Base-by-base conservation (phyloP, 2,113 vertebrate species). In the Microcebus lehilahytsara region DNA sequence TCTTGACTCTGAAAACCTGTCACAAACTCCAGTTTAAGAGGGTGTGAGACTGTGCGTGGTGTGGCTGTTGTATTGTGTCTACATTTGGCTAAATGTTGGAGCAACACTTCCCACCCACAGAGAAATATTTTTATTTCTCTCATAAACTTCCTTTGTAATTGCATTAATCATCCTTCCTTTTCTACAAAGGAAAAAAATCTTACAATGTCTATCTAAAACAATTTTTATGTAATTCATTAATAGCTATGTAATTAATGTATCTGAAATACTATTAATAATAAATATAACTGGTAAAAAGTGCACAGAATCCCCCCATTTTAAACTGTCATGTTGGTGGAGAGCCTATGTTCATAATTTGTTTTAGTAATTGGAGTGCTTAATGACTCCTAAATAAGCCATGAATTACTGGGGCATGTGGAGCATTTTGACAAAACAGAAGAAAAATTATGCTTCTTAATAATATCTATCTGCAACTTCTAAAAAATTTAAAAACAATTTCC, bases 81-180 rank as follows among this genome's bases (percentile, higher is more conserved):
- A 60, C 85, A 77, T 92, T 80, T 91, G 78, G 97, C 60, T 88
- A 40, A 96, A n/a, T 97, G 71, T 95, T 98, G 89, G 89, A 85
- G 58, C 92, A 97, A 96, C 75, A 96, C 58, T 90, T 95, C 60
- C 62, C 77, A 93, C 91, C 58, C 88, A 96, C 69, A 80, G 53
- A 62, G 74, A 95, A 92, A 92, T 80, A 86, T 84, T 97, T 96
- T 96, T 91, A 92, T 78, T 91, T 93, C 42, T 78, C 74, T 96
- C 89, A 89, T 96, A 93, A 93, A 95, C 32, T 88, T 93, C 46
- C 75, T 95, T 94, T 97, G 71, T 83, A 90, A 93, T 80, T 11
- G 13, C 58, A 96, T 96, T 97, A 96, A 88, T 95, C 96, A 97
- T 96, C 84, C 42, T 90, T 90, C 60, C 9, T 91, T 93, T 75